A percentile compares a stretch with the other conserved stretches of the same genome.
These are phyloP conservation scores for Spisula solida DNA, from an alignment of 2,888 invertebrate species.

Conservation along the genomic window DNA sequence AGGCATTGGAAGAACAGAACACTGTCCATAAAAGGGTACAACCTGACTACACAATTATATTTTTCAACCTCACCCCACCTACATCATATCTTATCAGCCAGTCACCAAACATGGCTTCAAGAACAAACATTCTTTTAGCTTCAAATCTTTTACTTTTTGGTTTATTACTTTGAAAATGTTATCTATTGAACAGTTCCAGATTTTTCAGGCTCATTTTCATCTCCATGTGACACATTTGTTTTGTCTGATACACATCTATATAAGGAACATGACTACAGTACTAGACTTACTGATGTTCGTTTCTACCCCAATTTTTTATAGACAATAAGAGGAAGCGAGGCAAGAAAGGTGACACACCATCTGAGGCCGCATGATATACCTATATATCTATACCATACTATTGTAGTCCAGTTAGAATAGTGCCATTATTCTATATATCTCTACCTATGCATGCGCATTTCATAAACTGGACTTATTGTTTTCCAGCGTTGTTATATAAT, in stretches of 20 bases:
- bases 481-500: slow-evolving; percentile 43
- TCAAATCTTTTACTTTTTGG: not conserved
- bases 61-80: too few species aligned
- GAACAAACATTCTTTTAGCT: not conserved
- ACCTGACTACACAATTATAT: too few species aligned
- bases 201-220: not conserved
- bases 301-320: slow-evolving; percentile 48
- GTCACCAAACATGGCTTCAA: too few species aligned
- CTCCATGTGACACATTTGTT: not conserved
- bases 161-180: not conserved
- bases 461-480: slow-evolving; percentile 35
- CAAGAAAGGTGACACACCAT: slow-evolving; percentile 65
- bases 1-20: too few species aligned
- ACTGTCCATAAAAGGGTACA: too few species aligned
- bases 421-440: not conserved
- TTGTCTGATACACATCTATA: not conserved
- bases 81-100: too few species aligned
- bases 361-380: slow-evolving; percentile 31
- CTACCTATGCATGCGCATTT: slow-evolving; percentile 45
- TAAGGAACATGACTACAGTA: not conserved
- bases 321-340: slow-evolving; percentile 61
- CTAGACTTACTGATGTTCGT: slow-evolving; percentile 12
- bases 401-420: slow-evolving; percentile 31
- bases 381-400: slow-evolving; percentile 37
- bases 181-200: not conserved